A percentile compares a stretch with the other conserved stretches of the same genome.
phyloP scores from a whole-genome alignment of 2,797 vertebrate species.

The Lacerta bilineata region DNA sequence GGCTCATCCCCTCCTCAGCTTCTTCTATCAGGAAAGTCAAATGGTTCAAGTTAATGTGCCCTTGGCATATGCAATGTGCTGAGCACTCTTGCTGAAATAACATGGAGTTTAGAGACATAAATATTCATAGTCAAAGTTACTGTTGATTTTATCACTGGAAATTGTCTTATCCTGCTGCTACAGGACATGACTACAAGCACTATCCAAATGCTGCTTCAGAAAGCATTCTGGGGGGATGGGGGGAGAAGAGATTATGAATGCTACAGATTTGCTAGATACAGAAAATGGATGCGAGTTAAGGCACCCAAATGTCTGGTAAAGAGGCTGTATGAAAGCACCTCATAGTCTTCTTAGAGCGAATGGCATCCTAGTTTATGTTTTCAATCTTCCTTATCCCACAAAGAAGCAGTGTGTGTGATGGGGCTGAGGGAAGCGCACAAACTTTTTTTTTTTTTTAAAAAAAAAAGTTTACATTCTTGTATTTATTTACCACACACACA shows the following conservation, averaged over 20 bases:
- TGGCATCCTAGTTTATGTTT: neutral
- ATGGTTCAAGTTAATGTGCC: conserved; percentile 30
- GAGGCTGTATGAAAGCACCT: neutral
- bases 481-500: too few relatives aligned
- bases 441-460: neutral
- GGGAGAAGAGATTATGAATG: neutral
- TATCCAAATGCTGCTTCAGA: neutral
- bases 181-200: neutral
- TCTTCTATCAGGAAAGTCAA: conserved; percentile 29
- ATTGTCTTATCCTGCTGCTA: neutral
- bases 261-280: neutral
- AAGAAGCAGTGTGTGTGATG: neutral
- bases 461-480: too few relatives aligned
- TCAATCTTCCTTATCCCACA: neutral
- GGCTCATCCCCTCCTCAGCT: conserved; percentile 16
- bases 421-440: neutral
- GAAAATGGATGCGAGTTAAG: neutral
- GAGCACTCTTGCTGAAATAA: conserved; percentile 12
- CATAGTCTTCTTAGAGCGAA: neutral
- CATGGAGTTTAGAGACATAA: conserved; percentile 1
- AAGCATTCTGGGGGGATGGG: neutral
- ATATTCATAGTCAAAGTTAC: conserved; percentile 27
- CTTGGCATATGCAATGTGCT: conserved; percentile 31
- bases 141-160: conserved; percentile 23
- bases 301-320: neutral